Base-by-base conservation (phyloP, 2,797 vertebrate species). In the Mergus octosetaceus region DNA sequence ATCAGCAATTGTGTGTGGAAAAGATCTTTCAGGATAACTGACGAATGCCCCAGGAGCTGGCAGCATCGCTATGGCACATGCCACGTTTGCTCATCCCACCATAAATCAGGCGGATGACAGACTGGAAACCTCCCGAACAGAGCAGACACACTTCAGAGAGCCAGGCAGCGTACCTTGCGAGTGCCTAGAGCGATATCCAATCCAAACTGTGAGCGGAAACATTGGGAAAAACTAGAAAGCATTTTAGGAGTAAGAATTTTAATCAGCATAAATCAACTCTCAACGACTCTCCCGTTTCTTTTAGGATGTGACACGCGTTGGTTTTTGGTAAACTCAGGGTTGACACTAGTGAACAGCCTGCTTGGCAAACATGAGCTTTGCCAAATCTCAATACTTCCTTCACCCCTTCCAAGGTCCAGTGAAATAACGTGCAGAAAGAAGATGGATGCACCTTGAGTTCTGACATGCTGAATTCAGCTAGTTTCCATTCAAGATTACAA, bases 141-240 rank as follows among this genome's bases (percentile, higher is more conserved):
- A 0, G 0, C 0, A 82, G 68, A 58, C 69, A 53, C 0, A 0
- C 41, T 66, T 30, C 32, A 5, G 58, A 78, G 36, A 51, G 61
- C 24, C 51, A 10, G 68, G 65, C 51, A 76, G 43, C 43, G 38
- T 9, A 64, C 61, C 72, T 73, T 43, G 25, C n/a, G 14, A 49
- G 28, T 24, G 60, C 70, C 62, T 58, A 75, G 5, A 95, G 45
- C 45, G 77, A 89, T n/a, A 58, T 14, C 47, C 38, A 61, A 34
- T 11, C 51, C 68, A 32, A 69, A 2, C 24, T 0, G 0, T 15
- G 60, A 86, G n/a, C 15, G 66, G 71, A 54, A 85, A 62, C 13
- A 36, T 0, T 45, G 18, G 32, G 25, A 45, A 54, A 95, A 92
- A 84, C 34, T 57, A 34, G 39, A 77, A 84, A 61, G 28, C 22